These are phyloP conservation scores for Pygathrix nemaeus DNA, from an alignment of 2,113 vertebrate genomes.

Conservation along the genomic window DNA sequence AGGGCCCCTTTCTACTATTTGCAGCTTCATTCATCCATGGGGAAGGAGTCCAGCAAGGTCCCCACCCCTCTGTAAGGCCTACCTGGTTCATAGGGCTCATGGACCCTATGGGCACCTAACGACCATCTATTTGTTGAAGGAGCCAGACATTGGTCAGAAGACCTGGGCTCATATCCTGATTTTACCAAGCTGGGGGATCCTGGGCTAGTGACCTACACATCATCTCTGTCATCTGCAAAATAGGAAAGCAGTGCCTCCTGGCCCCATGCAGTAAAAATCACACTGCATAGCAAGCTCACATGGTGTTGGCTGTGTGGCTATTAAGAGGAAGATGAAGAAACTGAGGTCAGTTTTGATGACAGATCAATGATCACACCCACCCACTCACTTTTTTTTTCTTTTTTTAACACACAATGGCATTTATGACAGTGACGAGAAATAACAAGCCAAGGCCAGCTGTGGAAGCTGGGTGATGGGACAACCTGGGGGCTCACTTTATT, in stretches of 20 bases:
- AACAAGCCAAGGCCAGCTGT: not conserved
- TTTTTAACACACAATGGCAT: not conserved
- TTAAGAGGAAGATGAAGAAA: not conserved
- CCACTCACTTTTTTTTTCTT: not conserved
- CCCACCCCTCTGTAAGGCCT: not conserved
- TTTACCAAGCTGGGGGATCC: not conserved
- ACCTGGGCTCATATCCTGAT: not conserved
- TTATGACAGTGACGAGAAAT: not conserved
- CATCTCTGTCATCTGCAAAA: not conserved
- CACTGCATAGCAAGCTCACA: not conserved
- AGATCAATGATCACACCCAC: not conserved
- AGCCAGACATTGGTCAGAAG: not conserved
- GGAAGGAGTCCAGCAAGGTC: not conserved
- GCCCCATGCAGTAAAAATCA: not conserved
- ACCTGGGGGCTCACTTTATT: not conserved
- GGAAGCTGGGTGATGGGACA: not conserved
- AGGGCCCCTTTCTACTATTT: not conserved
- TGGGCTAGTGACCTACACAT: not conserved
- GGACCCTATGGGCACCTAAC: accelerated
- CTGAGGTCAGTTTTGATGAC: not conserved
- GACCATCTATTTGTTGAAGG: not conserved
- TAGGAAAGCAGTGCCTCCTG: not conserved
- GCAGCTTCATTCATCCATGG: not conserved
- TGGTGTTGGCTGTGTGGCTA: not conserved
- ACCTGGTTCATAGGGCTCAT: not conserved